phyloP scores from a whole-genome alignment of 2,888 invertebrate genomes.

The Argynnis bischoffii region DNA sequence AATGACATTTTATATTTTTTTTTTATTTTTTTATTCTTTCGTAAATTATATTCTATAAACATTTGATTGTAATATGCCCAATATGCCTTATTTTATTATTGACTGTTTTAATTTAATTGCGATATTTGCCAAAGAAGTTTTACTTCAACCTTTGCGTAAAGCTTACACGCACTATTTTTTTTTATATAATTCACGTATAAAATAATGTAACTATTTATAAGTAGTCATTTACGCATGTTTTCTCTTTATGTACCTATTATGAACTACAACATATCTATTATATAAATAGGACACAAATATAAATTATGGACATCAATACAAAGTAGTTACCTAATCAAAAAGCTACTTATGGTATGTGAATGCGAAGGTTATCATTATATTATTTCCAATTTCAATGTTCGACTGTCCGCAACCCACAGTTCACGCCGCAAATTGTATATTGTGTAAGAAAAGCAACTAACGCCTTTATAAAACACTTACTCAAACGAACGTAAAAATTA shows the following conservation, averaged over 20 bases:
- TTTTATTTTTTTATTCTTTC: too few relatives aligned
- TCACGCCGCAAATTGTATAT: conserved; percentile 60
- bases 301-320: background rate
- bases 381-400: conserved; percentile 42
- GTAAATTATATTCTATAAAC: too few relatives aligned
- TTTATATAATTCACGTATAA: too few relatives aligned
- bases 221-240: too few relatives aligned
- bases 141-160: too few relatives aligned
- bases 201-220: too few relatives aligned
- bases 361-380: conserved; percentile 52
- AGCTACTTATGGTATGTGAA: conserved; percentile 48
- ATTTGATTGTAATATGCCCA: too few relatives aligned
- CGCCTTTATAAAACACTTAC: conserved; percentile 20
- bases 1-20: too few relatives aligned
- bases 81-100: too few relatives aligned
- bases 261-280: background rate
- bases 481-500: conserved; percentile 36
- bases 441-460: conserved; percentile 53
- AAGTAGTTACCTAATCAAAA: conserved; percentile 27
- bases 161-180: too few relatives aligned
- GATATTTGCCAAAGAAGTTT: too few relatives aligned
- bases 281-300: conserved; percentile 1
- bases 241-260: background rate
- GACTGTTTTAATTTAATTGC: too few relatives aligned
- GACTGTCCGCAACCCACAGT: conserved; percentile 42